Evolutionary conservation across 2,113 vertebrate genomes (phyloP).

Genomic region (Nothocercus julius): DNA sequence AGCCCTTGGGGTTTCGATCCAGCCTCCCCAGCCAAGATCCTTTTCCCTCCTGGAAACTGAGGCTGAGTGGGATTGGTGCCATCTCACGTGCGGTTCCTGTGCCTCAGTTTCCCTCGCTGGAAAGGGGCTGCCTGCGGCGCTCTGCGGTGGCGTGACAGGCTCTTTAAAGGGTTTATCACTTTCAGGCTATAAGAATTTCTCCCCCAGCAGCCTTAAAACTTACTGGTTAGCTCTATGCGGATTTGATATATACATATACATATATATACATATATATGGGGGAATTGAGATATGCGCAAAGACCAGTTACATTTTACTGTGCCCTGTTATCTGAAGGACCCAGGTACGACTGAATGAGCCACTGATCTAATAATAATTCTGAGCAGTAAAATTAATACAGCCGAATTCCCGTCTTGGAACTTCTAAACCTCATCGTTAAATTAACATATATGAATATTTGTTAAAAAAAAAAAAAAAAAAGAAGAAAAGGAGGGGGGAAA

Average conservation of each 20-base stretch:
- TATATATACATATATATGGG: background rate
- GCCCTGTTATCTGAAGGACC: slow-evolving; percentile 9
- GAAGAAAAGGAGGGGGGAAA: background rate
- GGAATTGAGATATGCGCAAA: background rate
- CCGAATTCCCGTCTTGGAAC: background rate
- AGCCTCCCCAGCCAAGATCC: background rate
- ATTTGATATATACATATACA: background rate
- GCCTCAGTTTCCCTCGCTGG: slow-evolving; percentile 2
- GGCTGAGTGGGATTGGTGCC: background rate
- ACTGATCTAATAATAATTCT: background rate
- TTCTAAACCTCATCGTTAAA: background rate
- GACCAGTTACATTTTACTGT: background rate
- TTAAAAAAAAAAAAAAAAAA: background rate
- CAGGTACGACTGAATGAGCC: background rate
- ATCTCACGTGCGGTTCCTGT: rapidly evolving
- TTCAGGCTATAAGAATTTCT: background rate
- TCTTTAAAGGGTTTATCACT: background rate
- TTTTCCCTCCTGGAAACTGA: background rate
- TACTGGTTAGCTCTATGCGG: background rate
- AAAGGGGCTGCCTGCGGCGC: rapidly evolving
- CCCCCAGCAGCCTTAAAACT: background rate
- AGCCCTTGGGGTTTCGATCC: background rate
- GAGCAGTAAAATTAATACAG: slow-evolving; percentile 42
- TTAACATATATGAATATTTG: slow-evolving; percentile 44
- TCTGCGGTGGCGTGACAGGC: background rate